A percentile compares a stretch with the other conserved stretches of the same genome.
Conservation (phyloP, 2,797 vertebrate genomes). For the Spea hammondii region DNA sequence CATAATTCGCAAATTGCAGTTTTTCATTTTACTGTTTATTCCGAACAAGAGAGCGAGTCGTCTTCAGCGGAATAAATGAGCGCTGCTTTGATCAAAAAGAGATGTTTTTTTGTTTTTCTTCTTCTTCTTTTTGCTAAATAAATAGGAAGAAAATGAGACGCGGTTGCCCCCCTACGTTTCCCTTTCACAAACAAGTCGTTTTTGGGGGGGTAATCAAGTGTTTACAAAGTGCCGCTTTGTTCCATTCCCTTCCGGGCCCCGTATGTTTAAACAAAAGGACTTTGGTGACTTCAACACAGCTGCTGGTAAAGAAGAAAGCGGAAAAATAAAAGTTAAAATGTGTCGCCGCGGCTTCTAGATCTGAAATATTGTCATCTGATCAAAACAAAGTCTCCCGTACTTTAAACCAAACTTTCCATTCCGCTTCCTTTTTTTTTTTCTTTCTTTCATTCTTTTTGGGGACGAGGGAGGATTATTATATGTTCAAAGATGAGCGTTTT, state of each 20-base stretch:
- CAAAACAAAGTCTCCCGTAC: conserved; percentile 69
- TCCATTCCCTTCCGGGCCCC: conserved; percentile 64
- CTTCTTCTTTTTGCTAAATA: conserved; percentile 6
- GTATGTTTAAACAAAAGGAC: conserved; percentile 74
- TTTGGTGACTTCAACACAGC: conserved; percentile 75
- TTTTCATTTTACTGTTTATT: conserved; percentile 19
- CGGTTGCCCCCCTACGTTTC: conserved; percentile 40
- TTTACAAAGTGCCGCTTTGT: conserved; percentile 71
- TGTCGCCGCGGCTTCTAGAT: conserved; percentile 71
- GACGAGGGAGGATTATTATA: background rate
- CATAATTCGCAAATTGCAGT: conserved; percentile 29
- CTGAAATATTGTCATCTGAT: conserved; percentile 63
- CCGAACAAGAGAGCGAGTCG: background rate
- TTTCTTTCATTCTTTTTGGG: conserved; percentile 7
- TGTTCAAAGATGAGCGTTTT: conserved; percentile 63
- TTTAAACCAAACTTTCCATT: conserved; percentile 65
- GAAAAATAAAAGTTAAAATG: conserved; percentile 73
- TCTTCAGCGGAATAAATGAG: background rate
- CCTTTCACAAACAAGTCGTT: conserved; percentile 61
- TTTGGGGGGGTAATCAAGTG: conserved; percentile 68
- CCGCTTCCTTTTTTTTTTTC: background rate
- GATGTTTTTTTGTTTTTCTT: conserved; percentile 2
- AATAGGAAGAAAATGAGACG: conserved; percentile 15
- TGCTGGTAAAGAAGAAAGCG: conserved; percentile 66
- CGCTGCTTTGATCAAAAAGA: background rate